Conservation (phyloP, 1,140 invertebrate genomes). For the Heliconius hewitsoni region DNA sequence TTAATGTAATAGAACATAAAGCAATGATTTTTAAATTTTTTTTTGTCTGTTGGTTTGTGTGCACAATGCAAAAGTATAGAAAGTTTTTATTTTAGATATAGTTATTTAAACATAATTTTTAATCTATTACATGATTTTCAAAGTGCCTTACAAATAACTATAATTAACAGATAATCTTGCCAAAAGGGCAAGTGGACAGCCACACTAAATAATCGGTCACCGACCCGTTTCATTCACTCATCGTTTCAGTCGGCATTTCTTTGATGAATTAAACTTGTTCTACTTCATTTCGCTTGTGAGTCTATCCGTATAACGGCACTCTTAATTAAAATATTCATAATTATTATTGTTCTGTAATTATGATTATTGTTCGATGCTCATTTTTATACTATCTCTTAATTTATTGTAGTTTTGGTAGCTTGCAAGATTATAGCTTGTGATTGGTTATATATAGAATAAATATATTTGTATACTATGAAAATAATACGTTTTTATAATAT, state of each 20-base stretch:
- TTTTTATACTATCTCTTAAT: neutral
- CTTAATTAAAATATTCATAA: neutral
- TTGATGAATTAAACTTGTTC: conserved; percentile 25
- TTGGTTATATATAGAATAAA: too few species aligned
- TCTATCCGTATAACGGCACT: conserved; percentile 8
- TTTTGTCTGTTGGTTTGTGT: too few species aligned
- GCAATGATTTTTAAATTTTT: too few species aligned
- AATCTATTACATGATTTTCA: neutral
- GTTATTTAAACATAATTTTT: too few species aligned
- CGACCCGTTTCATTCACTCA: conserved; percentile 22
- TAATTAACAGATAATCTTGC: neutral
- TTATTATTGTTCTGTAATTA: neutral
- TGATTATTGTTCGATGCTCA: neutral
- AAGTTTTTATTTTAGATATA: too few species aligned
- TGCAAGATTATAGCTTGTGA: too few species aligned
- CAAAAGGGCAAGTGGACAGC: neutral
- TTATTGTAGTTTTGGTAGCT: too few species aligned
- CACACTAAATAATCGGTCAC: conserved; percentile 21
- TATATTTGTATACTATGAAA: too few species aligned
- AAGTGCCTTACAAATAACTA: neutral
- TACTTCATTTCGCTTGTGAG: neutral
- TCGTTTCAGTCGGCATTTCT: conserved; percentile 24
- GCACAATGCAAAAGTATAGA: too few species aligned
- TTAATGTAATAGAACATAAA: too few species aligned
- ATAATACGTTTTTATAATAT: too few species aligned